Base-by-base conservation (phyloP, 2,797 vertebrate genomes). In the Hippoglossus hippoglossus region DNA sequence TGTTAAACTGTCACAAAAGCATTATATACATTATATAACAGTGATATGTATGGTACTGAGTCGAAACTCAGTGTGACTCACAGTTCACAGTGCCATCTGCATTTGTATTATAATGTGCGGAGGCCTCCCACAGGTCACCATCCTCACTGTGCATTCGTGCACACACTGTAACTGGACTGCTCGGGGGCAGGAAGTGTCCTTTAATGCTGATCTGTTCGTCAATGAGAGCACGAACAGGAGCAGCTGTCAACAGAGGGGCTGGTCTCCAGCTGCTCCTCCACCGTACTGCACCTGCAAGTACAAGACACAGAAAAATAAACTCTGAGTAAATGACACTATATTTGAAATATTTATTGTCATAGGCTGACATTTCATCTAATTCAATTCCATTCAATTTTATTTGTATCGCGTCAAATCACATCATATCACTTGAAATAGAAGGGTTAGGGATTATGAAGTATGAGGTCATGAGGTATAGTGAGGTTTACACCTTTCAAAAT, bases 71-170 rank as follows among this genome's bases (percentile, higher is more conserved):
- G 6, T 18, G 31, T 10, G 10, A 87, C 92, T 91, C 67, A 94
- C 93, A 72, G 87, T 79, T 76, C 36, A 94, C 10, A 1, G 67
- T 65, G 13, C 93, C 92, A 2, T 80, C 71, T 49, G 63, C 16
- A 26, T 86, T 67, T 22, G 91, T 80, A 10, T 77, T 79, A 63
- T 91, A 93, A 84, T 94, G 91, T 16, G 87, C 89, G 3, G 84
- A 88, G 0, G 91, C 65, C 51, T 93, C 88, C 93, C 93, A 94
- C 64, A 83, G 84, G 72, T 93, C 91, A 10, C 89, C 91, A 0
- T 93, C 90, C 11, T 94, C 92, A 47, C 88, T 79, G 53, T 68
- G 80, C 90, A 94, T 71, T 39, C n/a, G 77, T 53, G 91, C 54
- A 1, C 75, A 65, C 66, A 93, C 49, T 4, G 93, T 94, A 34